phyloP scores from a whole-genome alignment of 1,140 invertebrate species.

The Conopomorpha cramerella region DNA sequence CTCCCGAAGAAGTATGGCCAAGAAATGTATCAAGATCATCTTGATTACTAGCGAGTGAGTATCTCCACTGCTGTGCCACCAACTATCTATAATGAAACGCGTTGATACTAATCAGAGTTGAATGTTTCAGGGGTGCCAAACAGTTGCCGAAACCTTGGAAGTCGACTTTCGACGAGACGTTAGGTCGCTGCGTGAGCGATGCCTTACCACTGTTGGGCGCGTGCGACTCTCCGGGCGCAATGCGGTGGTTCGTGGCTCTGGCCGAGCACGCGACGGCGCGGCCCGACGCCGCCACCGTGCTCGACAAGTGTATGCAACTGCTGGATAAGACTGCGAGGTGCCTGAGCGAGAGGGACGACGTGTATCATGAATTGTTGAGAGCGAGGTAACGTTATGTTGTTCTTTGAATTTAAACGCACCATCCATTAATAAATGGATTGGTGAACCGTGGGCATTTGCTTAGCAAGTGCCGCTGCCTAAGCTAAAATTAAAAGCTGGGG shows the following conservation, averaged over 20 bases:
- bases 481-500: too few relatives aligned
- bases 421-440: too few relatives aligned
- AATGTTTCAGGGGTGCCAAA: slow-evolving; percentile 68
- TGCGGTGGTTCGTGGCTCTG: slow-evolving; percentile 84
- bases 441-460: too few relatives aligned
- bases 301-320: slow-evolving; percentile 64
- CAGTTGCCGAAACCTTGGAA: slow-evolving; percentile 61
- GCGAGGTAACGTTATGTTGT: too few relatives aligned
- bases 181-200: slow-evolving; percentile 68
- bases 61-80: slow-evolving; percentile 7
- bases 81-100: not conserved
- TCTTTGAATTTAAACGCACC: too few relatives aligned
- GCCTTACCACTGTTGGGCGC: slow-evolving; percentile 72
- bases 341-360: slow-evolving; percentile 73
- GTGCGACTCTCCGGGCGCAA: slow-evolving; percentile 77
- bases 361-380: slow-evolving; percentile 78
- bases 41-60: slow-evolving; percentile 83
- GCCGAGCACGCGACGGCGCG: slow-evolving; percentile 69
- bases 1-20: slow-evolving; percentile 79
- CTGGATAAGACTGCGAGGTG: slow-evolving; percentile 72
- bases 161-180: slow-evolving; percentile 66
- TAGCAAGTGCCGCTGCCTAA: too few relatives aligned
- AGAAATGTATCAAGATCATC: slow-evolving; percentile 86
- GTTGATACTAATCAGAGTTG: too few relatives aligned
- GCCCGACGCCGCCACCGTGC: slow-evolving; percentile 63